Conservation (phyloP, 1,140 invertebrate genomes). For the Drosophila pseudoananassae region DNA sequence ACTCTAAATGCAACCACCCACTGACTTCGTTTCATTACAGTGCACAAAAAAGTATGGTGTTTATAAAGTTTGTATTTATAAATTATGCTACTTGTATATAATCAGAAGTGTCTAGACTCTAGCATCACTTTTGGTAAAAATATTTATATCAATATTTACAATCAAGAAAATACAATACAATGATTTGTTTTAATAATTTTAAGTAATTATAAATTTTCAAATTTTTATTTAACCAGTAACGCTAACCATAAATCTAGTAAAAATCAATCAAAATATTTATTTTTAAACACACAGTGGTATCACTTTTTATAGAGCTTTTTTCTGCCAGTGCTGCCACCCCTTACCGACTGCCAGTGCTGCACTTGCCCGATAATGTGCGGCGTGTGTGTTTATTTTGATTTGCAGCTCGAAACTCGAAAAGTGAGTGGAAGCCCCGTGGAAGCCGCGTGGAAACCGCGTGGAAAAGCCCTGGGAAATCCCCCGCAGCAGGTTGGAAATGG, state of each 20-base stretch:
- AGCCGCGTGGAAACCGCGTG: not conserved
- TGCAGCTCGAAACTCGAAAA: conserved; percentile 30
- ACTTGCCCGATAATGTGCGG: conserved; percentile 75
- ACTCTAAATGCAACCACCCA: conserved; percentile 5
- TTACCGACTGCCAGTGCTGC: conserved; percentile 35
- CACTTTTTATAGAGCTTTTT: not conserved
- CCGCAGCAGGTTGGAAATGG: conserved; percentile 27
- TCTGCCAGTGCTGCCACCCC: conserved; percentile 21
- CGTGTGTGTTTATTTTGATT: conserved; percentile 79
- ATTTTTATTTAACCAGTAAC: too few relatives aligned
- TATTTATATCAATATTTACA: too few relatives aligned
- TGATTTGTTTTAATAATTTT: too few relatives aligned
- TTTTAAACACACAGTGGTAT: too few relatives aligned
- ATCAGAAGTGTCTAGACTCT: too few relatives aligned
- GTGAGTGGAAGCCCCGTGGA: conserved; percentile 1
- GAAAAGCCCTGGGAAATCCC: not conserved
- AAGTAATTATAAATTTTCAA: too few relatives aligned
- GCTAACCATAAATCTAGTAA: too few relatives aligned
- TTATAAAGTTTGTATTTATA: too few relatives aligned
- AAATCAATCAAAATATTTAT: too few relatives aligned
- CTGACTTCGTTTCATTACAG: conserved; percentile 3
- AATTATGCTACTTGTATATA: too few relatives aligned
- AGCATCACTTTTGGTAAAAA: too few relatives aligned
- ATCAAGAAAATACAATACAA: too few relatives aligned
- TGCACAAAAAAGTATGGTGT: not conserved